Evolutionary conservation across 2,888 invertebrate genomes (phyloP).

Genomic region (Cheilosia scutellata): DNA sequence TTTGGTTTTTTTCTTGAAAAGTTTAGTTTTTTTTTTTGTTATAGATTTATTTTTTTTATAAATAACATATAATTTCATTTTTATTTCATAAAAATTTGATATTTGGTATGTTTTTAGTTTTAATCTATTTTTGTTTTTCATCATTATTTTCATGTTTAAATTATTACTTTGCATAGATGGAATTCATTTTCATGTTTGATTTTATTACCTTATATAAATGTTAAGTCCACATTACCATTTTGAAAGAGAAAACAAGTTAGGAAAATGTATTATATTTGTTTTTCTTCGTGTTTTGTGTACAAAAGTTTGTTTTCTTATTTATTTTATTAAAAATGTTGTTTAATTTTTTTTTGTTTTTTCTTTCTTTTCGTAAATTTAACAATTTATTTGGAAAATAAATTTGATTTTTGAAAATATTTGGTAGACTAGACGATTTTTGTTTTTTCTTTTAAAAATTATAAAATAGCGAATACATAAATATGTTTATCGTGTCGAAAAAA

Average conservation of each 20-base stretch:
- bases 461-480: slow-evolving; percentile 38
- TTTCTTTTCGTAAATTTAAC: slow-evolving; percentile 56
- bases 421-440: slow-evolving; percentile 72
- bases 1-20: slow-evolving; percentile 70
- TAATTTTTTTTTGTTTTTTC: slow-evolving; percentile 20
- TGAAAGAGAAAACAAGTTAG: slow-evolving; percentile 64
- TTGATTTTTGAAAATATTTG: slow-evolving; percentile 54
- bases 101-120: slow-evolving; percentile 73
- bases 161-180: slow-evolving; percentile 72
- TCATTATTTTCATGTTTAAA: slow-evolving; percentile 40
- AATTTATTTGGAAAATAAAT: slow-evolving; percentile 44
- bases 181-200: slow-evolving; percentile 54
- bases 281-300: slow-evolving; percentile 64
- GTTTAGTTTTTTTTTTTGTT: slow-evolving; percentile 38
- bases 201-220: slow-evolving; percentile 22
- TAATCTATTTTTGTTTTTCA: slow-evolving; percentile 20
- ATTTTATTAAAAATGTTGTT: slow-evolving; percentile 24
- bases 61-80: slow-evolving; percentile 74
- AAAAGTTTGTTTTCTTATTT: slow-evolving; percentile 69
- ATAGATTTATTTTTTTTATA: slow-evolving; percentile 56
- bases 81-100: slow-evolving; percentile 74
- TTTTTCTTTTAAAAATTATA: slow-evolving; percentile 32
- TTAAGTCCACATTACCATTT: slow-evolving; percentile 65
- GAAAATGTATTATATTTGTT: slow-evolving; percentile 54
- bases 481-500: slow-evolving; percentile 30